Percentiles rank a stretch among this genome's conserved stretches.
Conservation (phyloP, 2,888 invertebrate species). For the Zygothrica quintamaculata region DNA sequence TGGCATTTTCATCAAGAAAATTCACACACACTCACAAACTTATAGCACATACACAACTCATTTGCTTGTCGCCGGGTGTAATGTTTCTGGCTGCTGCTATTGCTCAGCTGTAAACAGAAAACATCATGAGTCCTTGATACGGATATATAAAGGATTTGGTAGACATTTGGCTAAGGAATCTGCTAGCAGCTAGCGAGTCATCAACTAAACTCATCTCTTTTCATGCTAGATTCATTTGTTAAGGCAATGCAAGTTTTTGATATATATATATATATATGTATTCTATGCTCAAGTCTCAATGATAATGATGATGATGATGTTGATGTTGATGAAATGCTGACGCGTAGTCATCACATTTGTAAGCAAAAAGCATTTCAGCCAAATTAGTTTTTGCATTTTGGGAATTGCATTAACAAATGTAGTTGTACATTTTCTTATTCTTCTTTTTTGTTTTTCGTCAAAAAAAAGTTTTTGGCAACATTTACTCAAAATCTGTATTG, state of each 20-base stretch:
- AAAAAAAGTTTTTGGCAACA: background rate
- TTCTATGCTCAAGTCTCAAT: too few species aligned
- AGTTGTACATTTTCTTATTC: too few species aligned
- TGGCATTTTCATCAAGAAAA: conserved; percentile 76
- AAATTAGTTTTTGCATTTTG: conserved; percentile 74
- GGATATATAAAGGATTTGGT: conserved; percentile 2
- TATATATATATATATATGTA: too few species aligned
- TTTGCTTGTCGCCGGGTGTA: conserved; percentile 74
- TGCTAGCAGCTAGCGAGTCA: background rate
- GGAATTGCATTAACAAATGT: conserved; percentile 70
- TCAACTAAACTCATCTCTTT: too few species aligned
- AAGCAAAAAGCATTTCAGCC: conserved; percentile 77
- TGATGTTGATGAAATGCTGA: conserved; percentile 71
- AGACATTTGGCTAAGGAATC: background rate
- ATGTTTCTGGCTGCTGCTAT: conserved; percentile 34
- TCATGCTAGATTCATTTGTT: conserved; percentile 8
- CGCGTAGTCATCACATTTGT: conserved; percentile 67
- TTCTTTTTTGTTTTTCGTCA: conserved; percentile 27
- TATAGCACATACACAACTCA: conserved; percentile 46
- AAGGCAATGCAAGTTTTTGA: conserved; percentile 32
- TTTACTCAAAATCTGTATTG: too few species aligned
- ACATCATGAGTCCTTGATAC: conserved; percentile 24
- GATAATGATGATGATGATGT: too few species aligned
- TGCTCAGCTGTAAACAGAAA: conserved; percentile 57
- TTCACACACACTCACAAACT: conserved; percentile 29